A percentile compares a stretch with the other conserved stretches of the same genome.
phyloP scores from a whole-genome alignment of 2,113 vertebrate species.

The Urocynchramus pylzowi region DNA sequence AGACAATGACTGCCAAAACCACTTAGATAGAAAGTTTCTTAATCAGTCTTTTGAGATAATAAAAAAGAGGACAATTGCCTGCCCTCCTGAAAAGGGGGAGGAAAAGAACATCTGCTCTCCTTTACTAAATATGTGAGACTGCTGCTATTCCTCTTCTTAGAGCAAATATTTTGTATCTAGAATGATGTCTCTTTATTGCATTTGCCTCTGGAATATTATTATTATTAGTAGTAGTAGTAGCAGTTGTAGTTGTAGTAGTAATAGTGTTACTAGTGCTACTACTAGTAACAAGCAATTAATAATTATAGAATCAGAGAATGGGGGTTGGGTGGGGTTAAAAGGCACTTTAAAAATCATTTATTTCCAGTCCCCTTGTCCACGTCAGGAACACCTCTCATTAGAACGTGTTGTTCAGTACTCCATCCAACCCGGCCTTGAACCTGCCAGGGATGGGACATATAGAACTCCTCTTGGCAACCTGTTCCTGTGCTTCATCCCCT shows the following conservation, averaged over 20 bases:
- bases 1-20: not conserved
- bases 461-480: not conserved
- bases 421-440: rapidly evolving
- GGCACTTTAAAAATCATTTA: not conserved
- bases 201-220: not conserved
- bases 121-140: not conserved
- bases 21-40: not conserved
- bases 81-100: not conserved
- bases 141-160: not conserved
- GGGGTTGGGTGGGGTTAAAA: not conserved
- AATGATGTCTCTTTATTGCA: not conserved
- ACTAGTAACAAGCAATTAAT: not conserved
- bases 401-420: rapidly evolving
- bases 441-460: not conserved
- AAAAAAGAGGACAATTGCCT: not conserved
- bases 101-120: not conserved
- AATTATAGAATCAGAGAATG: not conserved
- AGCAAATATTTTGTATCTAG: not conserved
- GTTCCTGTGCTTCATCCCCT: not conserved
- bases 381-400: not conserved
- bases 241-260: not conserved
- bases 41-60: not conserved
- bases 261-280: no score
- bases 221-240: not conserved
- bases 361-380: not conserved